Conservation (phyloP, 2,797 vertebrate genomes). For the Semotilus atromaculatus region DNA sequence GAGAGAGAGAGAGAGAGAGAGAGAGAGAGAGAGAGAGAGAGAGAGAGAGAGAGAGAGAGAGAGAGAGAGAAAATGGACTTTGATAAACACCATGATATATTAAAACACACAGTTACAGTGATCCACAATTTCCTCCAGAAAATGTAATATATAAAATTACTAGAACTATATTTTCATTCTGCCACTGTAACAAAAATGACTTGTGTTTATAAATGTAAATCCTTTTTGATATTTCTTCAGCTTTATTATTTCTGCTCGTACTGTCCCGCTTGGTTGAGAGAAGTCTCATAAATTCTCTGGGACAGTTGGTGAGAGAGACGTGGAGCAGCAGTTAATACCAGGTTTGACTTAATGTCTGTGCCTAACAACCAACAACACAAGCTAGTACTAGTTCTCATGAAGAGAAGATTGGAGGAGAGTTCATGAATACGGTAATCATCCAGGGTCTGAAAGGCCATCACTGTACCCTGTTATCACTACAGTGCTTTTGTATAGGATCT, state of each 20-base stretch:
- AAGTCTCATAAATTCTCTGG: constrained; percentile 53
- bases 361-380: neutral
- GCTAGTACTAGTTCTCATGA: neutral
- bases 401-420: neutral
- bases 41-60: too few species aligned
- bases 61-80: neutral
- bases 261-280: constrained; percentile 17
- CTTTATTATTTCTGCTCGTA: constrained; percentile 38
- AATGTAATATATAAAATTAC: neutral
- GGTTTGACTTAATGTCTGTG: constrained; percentile 13
- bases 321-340: constrained; percentile 9
- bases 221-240: constrained; percentile 34
- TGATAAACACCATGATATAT: neutral
- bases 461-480: neutral
- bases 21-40: neutral
- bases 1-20: neutral
- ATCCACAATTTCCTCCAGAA: neutral
- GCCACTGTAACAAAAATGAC: neutral
- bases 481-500: neutral
- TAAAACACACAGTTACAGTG: neutral
- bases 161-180: too few species aligned
- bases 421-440: neutral
- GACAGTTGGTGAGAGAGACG: constrained; percentile 1
- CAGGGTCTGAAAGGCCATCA: neutral
- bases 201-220: constrained; percentile 24